Conservation (phyloP, 1,140 invertebrate species). For the Pseudomyrmex concolor region DNA sequence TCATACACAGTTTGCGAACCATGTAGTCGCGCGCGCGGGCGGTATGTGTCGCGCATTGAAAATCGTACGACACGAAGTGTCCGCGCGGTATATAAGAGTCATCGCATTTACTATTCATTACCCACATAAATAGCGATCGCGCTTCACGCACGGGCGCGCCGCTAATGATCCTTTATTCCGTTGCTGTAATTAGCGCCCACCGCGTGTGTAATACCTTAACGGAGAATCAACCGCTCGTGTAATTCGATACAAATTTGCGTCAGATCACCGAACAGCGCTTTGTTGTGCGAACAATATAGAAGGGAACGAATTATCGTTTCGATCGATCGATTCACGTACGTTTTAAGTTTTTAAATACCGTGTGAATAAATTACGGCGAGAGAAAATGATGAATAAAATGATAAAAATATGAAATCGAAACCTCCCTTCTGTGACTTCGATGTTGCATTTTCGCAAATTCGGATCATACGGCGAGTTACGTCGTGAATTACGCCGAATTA, state of each 20-base stretch:
- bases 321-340: background rate
- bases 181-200: constrained; percentile 44
- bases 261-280: background rate
- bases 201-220: constrained; percentile 3
- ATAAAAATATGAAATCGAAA: no score
- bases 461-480: background rate
- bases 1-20: constrained; percentile 12
- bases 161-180: constrained; percentile 63
- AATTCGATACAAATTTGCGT: constrained; percentile 31
- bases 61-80: constrained; percentile 9
- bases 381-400: no score
- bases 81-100: constrained; percentile 34
- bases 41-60: constrained; percentile 44
- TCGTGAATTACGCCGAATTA: constrained; percentile 23
- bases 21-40: background rate
- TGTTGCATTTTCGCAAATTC: background rate
- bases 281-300: background rate
- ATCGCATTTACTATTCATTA: constrained; percentile 60
- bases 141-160: constrained; percentile 43
- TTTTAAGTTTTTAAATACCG: no score
- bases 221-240: constrained; percentile 28
- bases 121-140: constrained; percentile 46
- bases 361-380: background rate
- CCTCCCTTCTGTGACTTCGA: no score
- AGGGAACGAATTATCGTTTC: background rate